Evolutionary conservation across 2,888 invertebrate genomes (phyloP), one percentile per base, ranked within the genome.

Genomic region (Cataglyphis altisquamis): DNA sequence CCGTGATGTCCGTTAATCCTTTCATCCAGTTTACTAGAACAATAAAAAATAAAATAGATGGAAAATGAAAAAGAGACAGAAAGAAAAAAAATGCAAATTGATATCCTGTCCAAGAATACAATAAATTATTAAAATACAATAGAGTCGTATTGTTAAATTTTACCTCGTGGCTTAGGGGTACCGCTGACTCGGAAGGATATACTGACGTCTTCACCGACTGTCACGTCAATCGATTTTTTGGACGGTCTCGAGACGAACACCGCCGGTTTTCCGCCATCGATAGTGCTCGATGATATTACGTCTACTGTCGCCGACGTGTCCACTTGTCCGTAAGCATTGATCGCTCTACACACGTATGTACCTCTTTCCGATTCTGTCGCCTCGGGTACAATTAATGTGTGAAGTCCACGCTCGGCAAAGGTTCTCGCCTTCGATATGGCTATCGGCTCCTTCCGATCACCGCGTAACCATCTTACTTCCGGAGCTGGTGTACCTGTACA

Each of bases 111-210:
- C 2, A 10, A 18, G 18, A 41, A 60, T 57, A 57, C 4, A 18
- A 57, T 10, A 39, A 29, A 72, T 39, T 57, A 48, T 36, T 36
- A 36, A 6, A 36, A 36, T 36, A 36, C 36, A 36, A 36, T 36
- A 41, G 5, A 39, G 3, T 41, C 9, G 12, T 15, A 25, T n/a
- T 18, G 12, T 45, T 29, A 10, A 68, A 15, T 21, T 93, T 94
- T 95, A 98, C 98, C 97, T 96, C 97, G 97, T 10, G 98, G 98
- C 93, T 97, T 98, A 0, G 98, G 98, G 92, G 97, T 97, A 84
- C 98, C 98, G 85, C 96, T 96, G 68, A 97, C 96, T 93, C 98
- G 96, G 93, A 98, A 98, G 1, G 98, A 97, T 73, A 98, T 96
- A 62, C 97, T 97, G 87, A 98, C 96, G 91, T 98, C 98, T 95